Percentiles rank a stretch among this genome's conserved stretches.
Conservation (phyloP, 2,888 invertebrate species). For the Gasteruption jaculator region DNA sequence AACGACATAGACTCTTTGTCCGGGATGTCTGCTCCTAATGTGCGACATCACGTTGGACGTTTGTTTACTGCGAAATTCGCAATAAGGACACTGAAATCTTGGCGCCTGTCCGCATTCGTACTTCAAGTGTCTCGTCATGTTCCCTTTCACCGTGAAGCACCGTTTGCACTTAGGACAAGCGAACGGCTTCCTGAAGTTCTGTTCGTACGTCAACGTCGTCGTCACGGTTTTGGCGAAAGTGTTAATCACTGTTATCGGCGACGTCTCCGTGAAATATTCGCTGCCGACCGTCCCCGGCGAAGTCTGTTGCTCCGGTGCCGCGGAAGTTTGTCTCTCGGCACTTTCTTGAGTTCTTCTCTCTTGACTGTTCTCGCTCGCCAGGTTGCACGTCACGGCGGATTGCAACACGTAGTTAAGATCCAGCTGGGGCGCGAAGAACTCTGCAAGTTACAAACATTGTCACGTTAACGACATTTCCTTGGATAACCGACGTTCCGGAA, state of each 20-base stretch:
- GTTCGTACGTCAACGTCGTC: slow-evolving; percentile 13
- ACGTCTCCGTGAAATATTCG: too few relatives aligned
- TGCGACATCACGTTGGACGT: slow-evolving; percentile 45
- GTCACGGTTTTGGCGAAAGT: slow-evolving; percentile 20
- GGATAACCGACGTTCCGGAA: too few relatives aligned
- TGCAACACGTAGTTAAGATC: slow-evolving; percentile 34
- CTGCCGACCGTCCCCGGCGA: too few relatives aligned
- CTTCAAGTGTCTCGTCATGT: slow-evolving; percentile 45
- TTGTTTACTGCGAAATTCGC: slow-evolving; percentile 42
- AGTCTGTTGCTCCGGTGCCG: too few relatives aligned
- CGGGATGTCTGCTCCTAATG: slow-evolving; percentile 36
- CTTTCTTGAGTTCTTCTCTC: too few relatives aligned
- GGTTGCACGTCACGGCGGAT: slow-evolving; percentile 14
- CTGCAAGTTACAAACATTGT: too few relatives aligned
- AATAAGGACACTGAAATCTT: slow-evolving; percentile 46
- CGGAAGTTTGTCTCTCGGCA: too few relatives aligned
- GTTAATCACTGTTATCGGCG: slow-evolving; percentile 5
- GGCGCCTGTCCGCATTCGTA: slow-evolving; percentile 47
- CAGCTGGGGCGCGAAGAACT: slow-evolving; percentile 34
- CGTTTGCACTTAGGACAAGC: slow-evolving; percentile 45
- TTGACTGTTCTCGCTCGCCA: background rate
- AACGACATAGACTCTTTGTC: slow-evolving; percentile 32
- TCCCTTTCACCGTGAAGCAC: slow-evolving; percentile 43
- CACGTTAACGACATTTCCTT: too few relatives aligned
- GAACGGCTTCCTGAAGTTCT: slow-evolving; percentile 33